These are phyloP conservation scores for Iguana delicatissima DNA, from an alignment of 2,797 vertebrate species.

Conservation along the genomic window DNA sequence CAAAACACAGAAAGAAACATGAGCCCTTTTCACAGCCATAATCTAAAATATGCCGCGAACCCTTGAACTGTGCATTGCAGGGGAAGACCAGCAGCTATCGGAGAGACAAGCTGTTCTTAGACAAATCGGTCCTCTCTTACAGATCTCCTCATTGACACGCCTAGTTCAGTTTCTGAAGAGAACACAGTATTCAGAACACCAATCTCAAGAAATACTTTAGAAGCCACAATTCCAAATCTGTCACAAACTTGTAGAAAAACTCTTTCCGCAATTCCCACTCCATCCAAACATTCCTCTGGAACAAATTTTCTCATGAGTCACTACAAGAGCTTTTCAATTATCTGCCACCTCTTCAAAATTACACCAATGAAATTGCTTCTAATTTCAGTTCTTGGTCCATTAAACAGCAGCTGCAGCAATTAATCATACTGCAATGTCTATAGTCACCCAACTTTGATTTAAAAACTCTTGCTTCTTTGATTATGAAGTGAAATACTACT, in stretches of 20 bases:
- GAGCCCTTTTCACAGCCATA: too few relatives aligned
- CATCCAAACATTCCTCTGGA: neutral
- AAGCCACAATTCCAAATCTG: too few relatives aligned
- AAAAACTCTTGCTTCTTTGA: slow-evolving; percentile 51
- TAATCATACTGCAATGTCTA: slow-evolving; percentile 51
- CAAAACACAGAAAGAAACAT: too few relatives aligned
- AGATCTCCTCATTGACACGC: neutral
- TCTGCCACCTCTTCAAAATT: slow-evolving; percentile 1
- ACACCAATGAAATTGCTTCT: slow-evolving; percentile 34
- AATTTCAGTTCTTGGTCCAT: slow-evolving; percentile 50
- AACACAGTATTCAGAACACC: neutral
- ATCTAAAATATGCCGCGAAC: too few relatives aligned
- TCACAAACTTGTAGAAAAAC: neutral
- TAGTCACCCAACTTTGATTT: slow-evolving; percentile 46
- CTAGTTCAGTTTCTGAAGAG: neutral
- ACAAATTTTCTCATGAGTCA: neutral
- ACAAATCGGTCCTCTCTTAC: too few relatives aligned
- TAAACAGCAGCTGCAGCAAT: slow-evolving; percentile 19
- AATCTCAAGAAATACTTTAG: neutral
- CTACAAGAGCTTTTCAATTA: neutral
- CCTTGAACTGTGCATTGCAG: too few relatives aligned
- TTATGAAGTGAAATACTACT: slow-evolving; percentile 42
- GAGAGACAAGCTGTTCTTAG: too few relatives aligned
- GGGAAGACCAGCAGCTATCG: too few relatives aligned
- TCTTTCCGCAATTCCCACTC: neutral